These are phyloP conservation scores for Drepana arcuata DNA, from an alignment of 1,140 invertebrate genomes.

Conservation along the genomic window DNA sequence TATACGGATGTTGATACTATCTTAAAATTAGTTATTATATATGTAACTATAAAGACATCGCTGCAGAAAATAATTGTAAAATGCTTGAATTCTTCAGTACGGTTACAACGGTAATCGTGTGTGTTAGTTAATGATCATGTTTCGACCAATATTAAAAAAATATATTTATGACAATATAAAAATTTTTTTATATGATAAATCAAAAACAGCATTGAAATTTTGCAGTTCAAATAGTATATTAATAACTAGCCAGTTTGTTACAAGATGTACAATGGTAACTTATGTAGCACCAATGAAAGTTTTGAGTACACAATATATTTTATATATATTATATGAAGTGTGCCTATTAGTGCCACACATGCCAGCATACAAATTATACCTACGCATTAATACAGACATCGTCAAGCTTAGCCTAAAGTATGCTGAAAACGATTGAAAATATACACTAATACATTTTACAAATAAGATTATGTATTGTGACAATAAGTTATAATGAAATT, in stretches of 20 bases:
- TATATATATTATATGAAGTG: conserved; percentile 9
- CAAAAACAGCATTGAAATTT: too few relatives aligned
- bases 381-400: too few relatives aligned
- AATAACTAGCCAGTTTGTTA: conserved; percentile 24
- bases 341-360: too few relatives aligned
- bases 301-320: conserved; percentile 19
- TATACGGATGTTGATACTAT: conserved; percentile 50
- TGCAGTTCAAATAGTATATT: too few relatives aligned
- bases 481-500: conserved; percentile 18
- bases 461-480: conserved; percentile 12
- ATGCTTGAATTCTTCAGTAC: too few relatives aligned
- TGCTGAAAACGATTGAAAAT: conserved; percentile 9
- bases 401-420: conserved; percentile 7
- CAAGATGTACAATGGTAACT: conserved; percentile 52
- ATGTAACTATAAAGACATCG: not conserved
- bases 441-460: conserved; percentile 11
- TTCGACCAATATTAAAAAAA: too few relatives aligned
- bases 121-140: too few relatives aligned
- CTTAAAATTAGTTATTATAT: conserved; percentile 8
- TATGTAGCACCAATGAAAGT: conserved; percentile 50
- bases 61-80: too few relatives aligned
- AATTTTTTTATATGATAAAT: too few relatives aligned
- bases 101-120: too few relatives aligned
- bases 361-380: too few relatives aligned
- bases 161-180: too few relatives aligned